Conservation (phyloP, 1,140 invertebrate species). For the Atta colombica region DNA sequence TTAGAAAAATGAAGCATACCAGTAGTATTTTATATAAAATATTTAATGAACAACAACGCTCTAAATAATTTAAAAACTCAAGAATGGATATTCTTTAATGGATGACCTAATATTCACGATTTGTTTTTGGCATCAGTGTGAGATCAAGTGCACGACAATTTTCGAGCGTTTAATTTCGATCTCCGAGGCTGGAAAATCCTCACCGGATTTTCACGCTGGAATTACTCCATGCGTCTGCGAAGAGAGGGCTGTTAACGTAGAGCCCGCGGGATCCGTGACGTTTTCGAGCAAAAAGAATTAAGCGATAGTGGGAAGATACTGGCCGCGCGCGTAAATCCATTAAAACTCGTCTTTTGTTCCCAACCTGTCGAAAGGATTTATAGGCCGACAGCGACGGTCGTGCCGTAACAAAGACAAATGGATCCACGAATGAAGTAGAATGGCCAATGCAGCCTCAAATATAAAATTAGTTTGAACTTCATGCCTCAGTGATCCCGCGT, state of each 20-base stretch:
- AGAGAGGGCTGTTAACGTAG: constrained; percentile 23
- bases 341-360: constrained; percentile 60
- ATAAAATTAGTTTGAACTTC: constrained; percentile 61
- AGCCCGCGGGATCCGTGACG: background rate
- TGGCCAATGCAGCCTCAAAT: constrained; percentile 41
- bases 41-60: too few species aligned
- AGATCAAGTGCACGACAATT: constrained; percentile 30
- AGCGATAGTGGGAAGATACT: constrained; percentile 48
- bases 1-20: background rate
- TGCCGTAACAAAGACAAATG: constrained; percentile 60
- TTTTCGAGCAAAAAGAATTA: constrained; percentile 47
- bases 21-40: too few species aligned
- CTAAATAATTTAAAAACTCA: background rate
- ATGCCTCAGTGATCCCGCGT: background rate
- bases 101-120: background rate
- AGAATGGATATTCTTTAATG: background rate
- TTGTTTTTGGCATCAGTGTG: background rate
- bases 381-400: constrained; percentile 47
- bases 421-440: constrained; percentile 59
- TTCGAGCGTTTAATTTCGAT: constrained; percentile 53
- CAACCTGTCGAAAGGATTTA: constrained; percentile 58
- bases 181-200: constrained; percentile 21
- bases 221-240: constrained; percentile 20
- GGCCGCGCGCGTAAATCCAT: constrained; percentile 49
- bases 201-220: constrained; percentile 35